Percentiles rank a stretch among this genome's conserved stretches.
Conservation (phyloP, 2,888 invertebrate genomes). For the Andrena trimmerana region DNA sequence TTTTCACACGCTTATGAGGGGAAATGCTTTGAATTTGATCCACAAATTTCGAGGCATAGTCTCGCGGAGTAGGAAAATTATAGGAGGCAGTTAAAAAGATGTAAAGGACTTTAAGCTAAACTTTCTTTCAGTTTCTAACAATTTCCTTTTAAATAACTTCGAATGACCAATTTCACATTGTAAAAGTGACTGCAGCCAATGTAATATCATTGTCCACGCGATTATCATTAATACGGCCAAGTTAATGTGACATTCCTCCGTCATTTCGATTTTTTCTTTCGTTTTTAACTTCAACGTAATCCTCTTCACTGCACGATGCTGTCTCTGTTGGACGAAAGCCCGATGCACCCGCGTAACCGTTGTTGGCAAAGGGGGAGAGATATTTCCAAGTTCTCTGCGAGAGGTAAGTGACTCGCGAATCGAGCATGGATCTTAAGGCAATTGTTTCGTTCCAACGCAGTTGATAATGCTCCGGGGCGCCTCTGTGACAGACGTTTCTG, state of each 20-base stretch:
- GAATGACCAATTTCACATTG: conserved; percentile 1
- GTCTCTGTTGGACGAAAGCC: not conserved
- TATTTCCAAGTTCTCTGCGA: not conserved
- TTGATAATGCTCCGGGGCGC: not conserved
- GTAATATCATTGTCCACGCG: conserved; percentile 37
- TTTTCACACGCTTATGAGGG: not conserved
- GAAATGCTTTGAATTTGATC: not conserved
- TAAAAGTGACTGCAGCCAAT: conserved; percentile 11
- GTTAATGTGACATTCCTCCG: conserved; percentile 25
- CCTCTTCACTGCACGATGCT: not conserved
- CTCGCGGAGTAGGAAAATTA: not conserved
- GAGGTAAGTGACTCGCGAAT: conserved; percentile 3
- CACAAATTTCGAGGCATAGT: not conserved
- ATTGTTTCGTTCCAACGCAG: conserved; percentile 3
- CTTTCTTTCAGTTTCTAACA: not conserved
- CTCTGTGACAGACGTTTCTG: not conserved
- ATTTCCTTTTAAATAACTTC: not conserved
- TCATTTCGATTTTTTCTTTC: not conserved
- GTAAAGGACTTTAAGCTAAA: too few relatives aligned
- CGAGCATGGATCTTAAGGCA: conserved; percentile 17
- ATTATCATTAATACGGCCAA: conserved; percentile 44
- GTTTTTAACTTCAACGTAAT: not conserved
- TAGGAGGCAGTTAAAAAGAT: too few relatives aligned
- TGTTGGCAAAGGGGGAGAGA: not conserved
- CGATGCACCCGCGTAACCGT: not conserved